A percentile compares a stretch with the other conserved stretches of the same genome.
Conservation (phyloP, 2,797 vertebrate species). For the Scolopax rusticola region DNA sequence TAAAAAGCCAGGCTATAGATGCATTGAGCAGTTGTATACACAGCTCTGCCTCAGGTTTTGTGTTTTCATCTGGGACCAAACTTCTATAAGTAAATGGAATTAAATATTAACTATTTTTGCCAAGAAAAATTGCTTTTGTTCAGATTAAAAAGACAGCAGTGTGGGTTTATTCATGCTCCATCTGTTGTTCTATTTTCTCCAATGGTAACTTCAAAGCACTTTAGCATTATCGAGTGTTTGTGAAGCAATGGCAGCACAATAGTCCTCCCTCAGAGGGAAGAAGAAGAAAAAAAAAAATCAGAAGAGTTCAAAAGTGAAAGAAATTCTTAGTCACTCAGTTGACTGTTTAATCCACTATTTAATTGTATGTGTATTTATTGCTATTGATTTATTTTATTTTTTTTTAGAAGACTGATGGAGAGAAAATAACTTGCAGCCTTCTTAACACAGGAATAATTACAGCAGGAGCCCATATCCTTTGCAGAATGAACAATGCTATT, state of each 20-base stretch:
- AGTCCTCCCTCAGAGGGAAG: neutral
- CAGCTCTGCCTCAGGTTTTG: neutral
- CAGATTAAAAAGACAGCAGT: constrained; percentile 33
- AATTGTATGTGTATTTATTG: constrained; percentile 75
- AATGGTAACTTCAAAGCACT: constrained; percentile 66
- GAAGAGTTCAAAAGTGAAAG: constrained; percentile 63
- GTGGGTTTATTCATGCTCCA: constrained; percentile 40
- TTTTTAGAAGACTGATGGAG: constrained; percentile 45
- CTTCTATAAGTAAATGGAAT: constrained; percentile 53
- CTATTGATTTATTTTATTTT: constrained; percentile 48
- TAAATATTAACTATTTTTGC: constrained; percentile 69
- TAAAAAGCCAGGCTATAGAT: neutral
- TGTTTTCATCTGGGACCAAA: constrained; percentile 21
- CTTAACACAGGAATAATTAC: constrained; percentile 70
- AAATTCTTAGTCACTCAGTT: constrained; percentile 36
- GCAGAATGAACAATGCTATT: constrained; percentile 75
- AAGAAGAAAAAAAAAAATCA: neutral
- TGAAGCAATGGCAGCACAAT: constrained; percentile 44
- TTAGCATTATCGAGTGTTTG: constrained; percentile 27
- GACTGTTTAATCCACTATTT: constrained; percentile 69
- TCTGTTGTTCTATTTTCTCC: constrained; percentile 62
- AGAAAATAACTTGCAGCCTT: constrained; percentile 68
- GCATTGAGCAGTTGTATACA: neutral
- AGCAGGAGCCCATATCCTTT: constrained; percentile 69
- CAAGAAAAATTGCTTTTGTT: constrained; percentile 51